Evolutionary conservation across 2,113 vertebrate species (phyloP).

Genomic region (Phoenicopterus ruber): DNA sequence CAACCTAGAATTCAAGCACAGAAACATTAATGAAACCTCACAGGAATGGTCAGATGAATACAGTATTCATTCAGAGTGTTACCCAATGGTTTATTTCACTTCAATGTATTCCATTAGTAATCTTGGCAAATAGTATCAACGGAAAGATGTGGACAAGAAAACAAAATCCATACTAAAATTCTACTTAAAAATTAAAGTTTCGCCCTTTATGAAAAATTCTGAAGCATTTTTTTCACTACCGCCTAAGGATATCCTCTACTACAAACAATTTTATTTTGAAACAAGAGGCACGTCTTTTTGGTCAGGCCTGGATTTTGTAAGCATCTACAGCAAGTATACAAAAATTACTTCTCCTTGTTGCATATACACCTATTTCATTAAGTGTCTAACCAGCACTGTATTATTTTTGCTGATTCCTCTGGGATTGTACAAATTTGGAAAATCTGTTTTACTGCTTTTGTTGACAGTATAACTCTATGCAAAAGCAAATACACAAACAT

Average conservation of each 20-base stretch:
- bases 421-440: not conserved
- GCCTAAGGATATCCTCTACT: not conserved
- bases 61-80: not conserved
- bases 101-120: accelerated
- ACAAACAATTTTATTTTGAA: not conserved
- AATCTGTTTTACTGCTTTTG: not conserved
- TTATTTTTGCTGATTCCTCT: not conserved
- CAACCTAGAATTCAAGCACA: not conserved
- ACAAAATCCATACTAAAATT: not conserved
- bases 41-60: accelerated
- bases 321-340: not conserved
- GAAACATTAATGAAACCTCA: not conserved
- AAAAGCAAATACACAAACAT: not conserved
- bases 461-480: not conserved
- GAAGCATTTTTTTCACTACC: not conserved
- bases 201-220: not conserved
- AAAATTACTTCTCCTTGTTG: not conserved
- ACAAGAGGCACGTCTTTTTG: not conserved
- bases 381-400: not conserved
- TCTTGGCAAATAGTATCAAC: not conserved
- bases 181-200: not conserved
- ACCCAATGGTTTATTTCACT: not conserved
- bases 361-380: not conserved
- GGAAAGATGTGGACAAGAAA: accelerated
- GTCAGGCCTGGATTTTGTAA: not conserved